Evolutionary conservation across 2,113 vertebrate genomes (phyloP).

Genomic region (Struthio camelus): DNA sequence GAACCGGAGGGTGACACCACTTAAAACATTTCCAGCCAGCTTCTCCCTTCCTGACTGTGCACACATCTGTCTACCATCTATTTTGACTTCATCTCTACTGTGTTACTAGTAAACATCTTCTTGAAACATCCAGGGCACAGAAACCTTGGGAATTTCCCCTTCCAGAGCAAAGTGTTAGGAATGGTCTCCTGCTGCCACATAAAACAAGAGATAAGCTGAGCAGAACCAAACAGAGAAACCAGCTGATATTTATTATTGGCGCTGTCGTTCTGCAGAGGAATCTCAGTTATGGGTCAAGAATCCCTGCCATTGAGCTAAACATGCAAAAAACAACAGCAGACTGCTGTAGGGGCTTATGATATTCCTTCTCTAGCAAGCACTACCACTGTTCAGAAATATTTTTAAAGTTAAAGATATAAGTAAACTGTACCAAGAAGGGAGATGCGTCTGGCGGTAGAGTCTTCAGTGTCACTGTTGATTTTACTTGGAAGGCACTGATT

Average conservation of each 20-base stretch:
- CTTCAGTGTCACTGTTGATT: neutral
- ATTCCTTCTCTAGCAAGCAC: neutral
- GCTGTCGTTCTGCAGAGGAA: neutral
- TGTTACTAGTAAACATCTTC: constrained; percentile 1
- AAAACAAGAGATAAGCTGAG: neutral
- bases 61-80: constrained; percentile 37
- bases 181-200: neutral
- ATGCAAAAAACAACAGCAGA: neutral
- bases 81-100: constrained; percentile 1
- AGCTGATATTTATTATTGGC: neutral
- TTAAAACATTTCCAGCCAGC: neutral
- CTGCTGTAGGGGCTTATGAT: neutral
- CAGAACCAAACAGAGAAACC: neutral
- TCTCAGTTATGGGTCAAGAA: neutral
- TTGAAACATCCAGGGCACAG: neutral
- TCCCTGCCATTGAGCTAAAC: neutral
- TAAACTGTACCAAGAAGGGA: neutral
- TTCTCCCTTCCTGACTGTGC: neutral
- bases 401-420: neutral
- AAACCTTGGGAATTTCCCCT: neutral
- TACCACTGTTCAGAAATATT: neutral
- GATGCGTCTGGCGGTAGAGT: neutral
- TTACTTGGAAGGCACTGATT: neutral
- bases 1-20: neutral
- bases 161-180: neutral